Evolutionary conservation across 1,140 invertebrate genomes (phyloP).

Genomic region (Cheumatopsyche charites): DNA sequence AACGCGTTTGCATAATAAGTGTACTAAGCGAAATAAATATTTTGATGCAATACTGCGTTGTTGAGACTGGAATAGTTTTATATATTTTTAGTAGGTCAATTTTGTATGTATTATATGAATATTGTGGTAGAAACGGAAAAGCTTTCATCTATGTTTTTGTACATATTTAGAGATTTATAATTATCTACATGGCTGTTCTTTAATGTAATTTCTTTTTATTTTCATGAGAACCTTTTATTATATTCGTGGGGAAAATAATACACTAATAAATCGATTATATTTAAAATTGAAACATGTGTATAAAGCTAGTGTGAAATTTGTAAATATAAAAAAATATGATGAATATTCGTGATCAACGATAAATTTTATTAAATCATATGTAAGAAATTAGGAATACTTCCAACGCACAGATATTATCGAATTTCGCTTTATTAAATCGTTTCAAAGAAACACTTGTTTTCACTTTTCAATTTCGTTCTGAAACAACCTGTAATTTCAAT

Average conservation of each 20-base stretch:
- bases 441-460: no score
- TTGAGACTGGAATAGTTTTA: constrained; percentile 25
- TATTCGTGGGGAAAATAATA: constrained; percentile 30
- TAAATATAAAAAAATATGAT: neutral
- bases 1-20: no score
- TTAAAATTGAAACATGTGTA: constrained; percentile 2
- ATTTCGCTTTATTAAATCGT: no score
- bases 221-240: neutral
- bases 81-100: constrained; percentile 2
- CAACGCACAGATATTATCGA: no score
- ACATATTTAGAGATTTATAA: constrained; percentile 9
- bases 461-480: no score
- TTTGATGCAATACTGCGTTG: constrained; percentile 12
- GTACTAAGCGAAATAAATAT: constrained; percentile 9
- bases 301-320: neutral
- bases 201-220: neutral
- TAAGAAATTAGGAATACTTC: neutral
- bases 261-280: constrained; percentile 29
- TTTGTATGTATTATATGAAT: constrained; percentile 5
- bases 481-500: no score
- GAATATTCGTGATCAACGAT: neutral
- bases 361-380: neutral
- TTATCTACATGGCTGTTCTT: neutral
- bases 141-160: neutral
- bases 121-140: neutral